These are phyloP conservation scores for Clarias fuscus DNA, from an alignment of 2,797 vertebrate genomes.

Conservation along the genomic window DNA sequence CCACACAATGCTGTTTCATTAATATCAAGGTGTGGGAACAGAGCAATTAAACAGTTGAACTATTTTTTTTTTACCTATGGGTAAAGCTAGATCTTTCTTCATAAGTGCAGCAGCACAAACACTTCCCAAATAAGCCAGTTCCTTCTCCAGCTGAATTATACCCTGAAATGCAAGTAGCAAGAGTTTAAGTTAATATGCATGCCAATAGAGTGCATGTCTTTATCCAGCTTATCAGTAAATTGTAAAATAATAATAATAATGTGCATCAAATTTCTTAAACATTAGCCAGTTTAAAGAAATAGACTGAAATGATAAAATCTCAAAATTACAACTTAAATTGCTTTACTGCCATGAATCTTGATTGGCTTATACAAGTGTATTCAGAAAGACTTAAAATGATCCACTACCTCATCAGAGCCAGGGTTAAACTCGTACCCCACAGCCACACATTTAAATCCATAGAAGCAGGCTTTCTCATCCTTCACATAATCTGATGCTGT, in stretches of 20 bases:
- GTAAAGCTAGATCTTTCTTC: slow-evolving; percentile 97
- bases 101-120: slow-evolving; percentile 97
- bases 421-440: slow-evolving; percentile 98
- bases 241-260: neutral
- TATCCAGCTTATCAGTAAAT: neutral
- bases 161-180: slow-evolving; percentile 77
- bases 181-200: neutral
- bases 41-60: neutral
- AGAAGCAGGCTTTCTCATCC: slow-evolving; percentile 97
- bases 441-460: slow-evolving; percentile 96
- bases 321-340: neutral
- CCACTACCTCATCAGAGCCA: slow-evolving; percentile 89
- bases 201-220: neutral
- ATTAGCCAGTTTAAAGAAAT: neutral
- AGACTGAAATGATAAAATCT: neutral
- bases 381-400: neutral
- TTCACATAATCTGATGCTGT: slow-evolving; percentile 99
- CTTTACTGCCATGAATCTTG: neutral
- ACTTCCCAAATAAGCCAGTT: slow-evolving; percentile 93
- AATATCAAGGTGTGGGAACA: neutral
- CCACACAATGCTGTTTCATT: neutral
- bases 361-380: neutral
- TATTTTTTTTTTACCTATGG: slow-evolving; percentile 79
- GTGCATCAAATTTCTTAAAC: neutral
- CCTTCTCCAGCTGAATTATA: slow-evolving; percentile 96